These are phyloP conservation scores for Syngnathoides biaculeatus DNA, from an alignment of 2,113 vertebrate genomes.

Conservation along the genomic window DNA sequence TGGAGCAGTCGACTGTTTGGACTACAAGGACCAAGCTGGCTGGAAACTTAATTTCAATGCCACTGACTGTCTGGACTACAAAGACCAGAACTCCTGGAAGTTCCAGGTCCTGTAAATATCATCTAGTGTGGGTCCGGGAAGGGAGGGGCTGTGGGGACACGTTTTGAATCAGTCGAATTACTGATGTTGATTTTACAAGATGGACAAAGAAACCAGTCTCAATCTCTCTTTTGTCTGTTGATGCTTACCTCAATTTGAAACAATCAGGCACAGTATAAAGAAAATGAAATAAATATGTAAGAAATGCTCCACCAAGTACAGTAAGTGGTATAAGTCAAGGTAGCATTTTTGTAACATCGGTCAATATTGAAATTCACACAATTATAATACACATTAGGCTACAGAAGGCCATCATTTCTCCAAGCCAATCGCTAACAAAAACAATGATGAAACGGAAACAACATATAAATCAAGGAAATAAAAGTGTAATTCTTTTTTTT, in stretches of 20 bases:
- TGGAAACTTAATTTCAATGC: constrained; percentile 87
- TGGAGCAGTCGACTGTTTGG: constrained; percentile 80
- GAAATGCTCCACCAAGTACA: too few relatives aligned
- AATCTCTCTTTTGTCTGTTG: constrained; percentile 9
- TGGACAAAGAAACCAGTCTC: constrained; percentile 13
- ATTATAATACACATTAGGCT: too few relatives aligned
- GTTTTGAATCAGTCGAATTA: constrained; percentile 36
- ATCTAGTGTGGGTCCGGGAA: constrained; percentile 15
- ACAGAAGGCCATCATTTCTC: too few relatives aligned
- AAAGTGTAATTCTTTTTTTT: too few relatives aligned
- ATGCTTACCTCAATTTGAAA: not conserved
- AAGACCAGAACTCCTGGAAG: constrained; percentile 88
- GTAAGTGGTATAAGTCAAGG: too few relatives aligned
- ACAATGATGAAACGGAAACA: too few relatives aligned
- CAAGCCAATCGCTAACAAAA: too few relatives aligned
- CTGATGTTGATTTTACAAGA: constrained; percentile 25
- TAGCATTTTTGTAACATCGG: too few relatives aligned
- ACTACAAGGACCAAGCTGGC: constrained; percentile 82
- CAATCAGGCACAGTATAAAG: too few relatives aligned
- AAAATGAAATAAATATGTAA: too few relatives aligned
- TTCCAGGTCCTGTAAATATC: constrained; percentile 83
- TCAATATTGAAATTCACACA: too few relatives aligned
- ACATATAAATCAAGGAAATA: too few relatives aligned
- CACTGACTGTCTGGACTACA: constrained; percentile 86
- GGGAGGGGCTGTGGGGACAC: constrained; percentile 5